A percentile compares a stretch with the other conserved stretches of the same genome.
Conservation (phyloP, 2,888 invertebrate genomes). For the Amaurobius ferox region DNA sequence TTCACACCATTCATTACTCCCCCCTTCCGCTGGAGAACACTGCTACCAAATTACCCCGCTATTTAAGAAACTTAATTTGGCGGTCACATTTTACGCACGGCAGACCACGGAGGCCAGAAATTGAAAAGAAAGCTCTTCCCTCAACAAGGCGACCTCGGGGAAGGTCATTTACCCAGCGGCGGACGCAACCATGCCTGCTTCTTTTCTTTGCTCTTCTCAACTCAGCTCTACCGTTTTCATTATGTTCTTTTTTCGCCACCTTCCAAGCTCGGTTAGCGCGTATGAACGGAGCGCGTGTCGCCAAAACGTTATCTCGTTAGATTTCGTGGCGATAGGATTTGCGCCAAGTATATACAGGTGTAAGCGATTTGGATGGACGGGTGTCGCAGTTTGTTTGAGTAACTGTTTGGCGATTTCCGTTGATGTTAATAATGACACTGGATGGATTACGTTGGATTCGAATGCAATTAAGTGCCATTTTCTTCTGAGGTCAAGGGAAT, state of each 20-base stretch:
- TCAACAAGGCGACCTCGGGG: conserved; percentile 25
- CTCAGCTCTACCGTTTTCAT: neutral
- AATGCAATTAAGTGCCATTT: no score
- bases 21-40: neutral
- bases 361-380: neutral
- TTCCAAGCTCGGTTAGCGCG: neutral
- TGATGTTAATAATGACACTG: neutral
- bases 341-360: neutral
- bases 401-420: neutral
- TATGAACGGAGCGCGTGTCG: conserved; percentile 2
- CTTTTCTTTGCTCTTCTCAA: neutral
- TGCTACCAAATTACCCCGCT: neutral
- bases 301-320: neutral
- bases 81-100: conserved; percentile 13
- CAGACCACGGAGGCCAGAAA: neutral
- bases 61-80: conserved; percentile 12
- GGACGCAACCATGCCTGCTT: conserved; percentile 35
- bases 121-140: neutral
- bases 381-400: neutral
- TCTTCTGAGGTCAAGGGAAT: no score
- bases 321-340: neutral
- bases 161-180: conserved; percentile 66
- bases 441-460: no score
- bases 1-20: neutral
- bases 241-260: neutral